These are phyloP conservation scores for Enteromius mattozi DNA, from an alignment of 2,797 vertebrate genomes.

Conservation along the genomic window DNA sequence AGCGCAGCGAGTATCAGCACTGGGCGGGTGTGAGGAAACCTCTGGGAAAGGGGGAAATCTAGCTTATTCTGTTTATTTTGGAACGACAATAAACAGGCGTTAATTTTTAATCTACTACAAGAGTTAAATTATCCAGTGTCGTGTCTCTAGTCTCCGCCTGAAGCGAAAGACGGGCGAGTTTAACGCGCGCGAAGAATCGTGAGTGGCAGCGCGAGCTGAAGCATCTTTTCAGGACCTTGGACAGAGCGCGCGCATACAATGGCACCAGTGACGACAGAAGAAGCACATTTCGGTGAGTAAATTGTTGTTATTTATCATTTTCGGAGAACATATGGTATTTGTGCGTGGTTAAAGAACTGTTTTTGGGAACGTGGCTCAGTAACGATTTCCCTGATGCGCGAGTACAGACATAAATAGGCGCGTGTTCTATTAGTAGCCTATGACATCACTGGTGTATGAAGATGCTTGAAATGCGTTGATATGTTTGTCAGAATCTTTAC, in stretches of 20 bases:
- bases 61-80: slow-evolving; percentile 5
- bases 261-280: slow-evolving; percentile 85
- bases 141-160: background rate
- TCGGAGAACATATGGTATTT: background rate
- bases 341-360: background rate
- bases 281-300: slow-evolving; percentile 86
- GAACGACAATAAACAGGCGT: slow-evolving; percentile 1
- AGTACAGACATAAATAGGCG: slow-evolving; percentile 1
- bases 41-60: slow-evolving; percentile 30
- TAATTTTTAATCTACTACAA: slow-evolving; percentile 58
- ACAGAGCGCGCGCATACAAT: slow-evolving; percentile 78
- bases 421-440: slow-evolving; percentile 39
- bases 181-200: slow-evolving; percentile 21
- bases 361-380: slow-evolving; percentile 1
- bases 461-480: slow-evolving; percentile 4
- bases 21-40: slow-evolving; percentile 49
- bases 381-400: slow-evolving; percentile 4
- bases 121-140: slow-evolving; percentile 37
- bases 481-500: background rate
- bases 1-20: slow-evolving; percentile 65
- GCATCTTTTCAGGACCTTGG: slow-evolving; percentile 82
- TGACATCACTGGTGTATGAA: slow-evolving; percentile 49
- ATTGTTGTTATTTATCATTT: background rate
- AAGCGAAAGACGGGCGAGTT: slow-evolving; percentile 23
- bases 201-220: slow-evolving; percentile 25